These are phyloP conservation scores for Anoncus sp. DNA, from an alignment of 2,888 invertebrate genomes.

Conservation along the genomic window DNA sequence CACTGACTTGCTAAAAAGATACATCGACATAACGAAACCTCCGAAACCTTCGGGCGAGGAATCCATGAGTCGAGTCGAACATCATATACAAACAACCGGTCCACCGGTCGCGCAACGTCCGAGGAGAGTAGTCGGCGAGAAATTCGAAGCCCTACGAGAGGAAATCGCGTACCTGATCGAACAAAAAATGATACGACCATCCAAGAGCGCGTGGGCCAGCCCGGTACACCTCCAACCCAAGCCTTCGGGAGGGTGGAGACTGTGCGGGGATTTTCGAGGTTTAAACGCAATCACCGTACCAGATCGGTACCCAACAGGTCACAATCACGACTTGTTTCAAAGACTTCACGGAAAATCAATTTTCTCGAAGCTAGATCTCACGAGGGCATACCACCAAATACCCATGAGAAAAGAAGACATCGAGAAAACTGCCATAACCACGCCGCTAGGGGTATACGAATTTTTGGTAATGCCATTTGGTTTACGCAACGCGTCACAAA, in stretches of 20 bases:
- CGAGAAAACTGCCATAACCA: constrained; percentile 35
- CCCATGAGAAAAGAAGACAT: constrained; percentile 29
- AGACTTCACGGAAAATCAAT: constrained; percentile 22
- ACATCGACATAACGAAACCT: not conserved
- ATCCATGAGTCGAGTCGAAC: not conserved
- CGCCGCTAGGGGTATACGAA: constrained; percentile 40
- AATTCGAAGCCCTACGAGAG: not conserved
- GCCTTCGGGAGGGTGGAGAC: not conserved
- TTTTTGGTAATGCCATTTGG: constrained; percentile 39
- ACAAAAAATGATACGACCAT: not conserved
- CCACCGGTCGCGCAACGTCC: not conserved
- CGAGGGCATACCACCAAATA: constrained; percentile 8
- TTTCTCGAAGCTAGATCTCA: constrained; percentile 15
- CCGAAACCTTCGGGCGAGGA: not conserved
- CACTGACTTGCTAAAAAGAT: too few species aligned
- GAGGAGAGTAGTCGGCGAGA: constrained; percentile 6
- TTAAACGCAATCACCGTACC: not conserved
- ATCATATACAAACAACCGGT: constrained; percentile 1
- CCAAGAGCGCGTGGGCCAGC: constrained; percentile 2
- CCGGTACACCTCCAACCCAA: not conserved
- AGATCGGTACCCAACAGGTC: constrained; percentile 8
- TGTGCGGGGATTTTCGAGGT: not conserved
- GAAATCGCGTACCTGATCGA: not conserved
- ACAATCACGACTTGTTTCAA: not conserved
- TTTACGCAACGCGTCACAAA: constrained; percentile 24